A percentile compares a stretch with the other conserved stretches of the same genome.
Conservation (phyloP, 2,113 vertebrate genomes). For the Panurus biarmicus region DNA sequence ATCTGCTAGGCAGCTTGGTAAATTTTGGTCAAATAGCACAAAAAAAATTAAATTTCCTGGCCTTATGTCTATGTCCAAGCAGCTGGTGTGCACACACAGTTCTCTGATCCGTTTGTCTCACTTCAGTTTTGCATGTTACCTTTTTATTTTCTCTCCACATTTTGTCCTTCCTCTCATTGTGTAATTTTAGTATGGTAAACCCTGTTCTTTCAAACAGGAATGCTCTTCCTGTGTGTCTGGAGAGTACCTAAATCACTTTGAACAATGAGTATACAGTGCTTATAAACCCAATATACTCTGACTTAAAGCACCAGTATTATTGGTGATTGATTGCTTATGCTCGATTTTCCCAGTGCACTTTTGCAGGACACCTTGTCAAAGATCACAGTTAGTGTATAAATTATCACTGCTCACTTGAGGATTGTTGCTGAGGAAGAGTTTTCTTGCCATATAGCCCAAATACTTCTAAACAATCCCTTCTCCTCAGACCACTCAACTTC, state of each 20-base stretch:
- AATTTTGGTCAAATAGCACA: neutral
- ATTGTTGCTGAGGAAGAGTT: neutral
- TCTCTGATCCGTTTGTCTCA: neutral
- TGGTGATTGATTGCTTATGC: neutral
- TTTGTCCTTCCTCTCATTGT: neutral
- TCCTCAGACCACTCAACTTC: neutral
- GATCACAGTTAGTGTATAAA: neutral
- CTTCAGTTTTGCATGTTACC: neutral
- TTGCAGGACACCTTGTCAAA: neutral
- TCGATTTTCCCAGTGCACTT: neutral
- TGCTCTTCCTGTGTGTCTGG: neutral
- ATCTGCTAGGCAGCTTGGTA: neutral
- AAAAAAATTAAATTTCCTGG: neutral
- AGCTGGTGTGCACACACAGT: neutral
- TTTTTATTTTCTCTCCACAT: neutral
- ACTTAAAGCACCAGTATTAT: neutral
- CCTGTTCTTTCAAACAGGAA: neutral
- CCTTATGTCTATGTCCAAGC: neutral
- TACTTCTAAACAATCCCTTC: neutral
- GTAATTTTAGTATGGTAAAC: neutral
- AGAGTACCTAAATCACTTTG: neutral
- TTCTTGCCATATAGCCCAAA: neutral
- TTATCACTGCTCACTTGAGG: neutral
- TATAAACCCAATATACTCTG: neutral
- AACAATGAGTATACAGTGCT: neutral